phyloP scores from a whole-genome alignment of 2,888 invertebrate genomes.

The Quadroppia sp. region DNA sequence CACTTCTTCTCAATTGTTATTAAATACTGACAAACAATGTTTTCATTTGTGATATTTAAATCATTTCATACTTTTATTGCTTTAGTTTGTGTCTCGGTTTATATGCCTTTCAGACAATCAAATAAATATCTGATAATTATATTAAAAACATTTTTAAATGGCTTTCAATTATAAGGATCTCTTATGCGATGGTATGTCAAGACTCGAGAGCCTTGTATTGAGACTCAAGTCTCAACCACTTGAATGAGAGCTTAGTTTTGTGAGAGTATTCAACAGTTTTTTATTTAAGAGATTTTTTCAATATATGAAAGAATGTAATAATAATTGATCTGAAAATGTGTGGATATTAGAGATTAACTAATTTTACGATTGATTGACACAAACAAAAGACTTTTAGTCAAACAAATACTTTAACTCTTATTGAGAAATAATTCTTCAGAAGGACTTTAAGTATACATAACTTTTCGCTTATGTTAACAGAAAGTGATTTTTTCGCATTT shows the following conservation, averaged over 20 bases:
- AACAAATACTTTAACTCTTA: conserved; percentile 12
- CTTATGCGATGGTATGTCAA: background rate
- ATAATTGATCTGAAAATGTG: background rate
- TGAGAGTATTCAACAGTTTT: background rate
- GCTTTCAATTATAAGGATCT: background rate
- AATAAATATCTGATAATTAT: background rate
- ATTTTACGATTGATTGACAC: conserved; percentile 14
- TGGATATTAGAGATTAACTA: conserved; percentile 17
- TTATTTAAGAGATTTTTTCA: too few species aligned
- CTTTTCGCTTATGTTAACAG: too few species aligned
- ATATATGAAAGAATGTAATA: too few species aligned
- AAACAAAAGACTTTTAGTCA: background rate
- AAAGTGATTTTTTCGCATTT: too few species aligned
- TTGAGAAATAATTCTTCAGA: background rate
- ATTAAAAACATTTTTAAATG: background rate
- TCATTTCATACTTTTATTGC: background rate
- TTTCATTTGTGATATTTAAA: background rate
- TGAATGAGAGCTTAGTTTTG: conserved; percentile 8
- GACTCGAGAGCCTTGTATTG: background rate
- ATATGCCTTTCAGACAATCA: background rate
- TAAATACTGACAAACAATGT: background rate
- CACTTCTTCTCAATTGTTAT: conserved; percentile 1
- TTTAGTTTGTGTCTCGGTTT: background rate
- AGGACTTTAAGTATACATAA: too few species aligned
- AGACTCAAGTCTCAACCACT: conserved; percentile 15